Evolutionary conservation across 2,113 vertebrate species (phyloP), one percentile per base, ranked within the genome.

Genomic region (Vimba vimba): DNA sequence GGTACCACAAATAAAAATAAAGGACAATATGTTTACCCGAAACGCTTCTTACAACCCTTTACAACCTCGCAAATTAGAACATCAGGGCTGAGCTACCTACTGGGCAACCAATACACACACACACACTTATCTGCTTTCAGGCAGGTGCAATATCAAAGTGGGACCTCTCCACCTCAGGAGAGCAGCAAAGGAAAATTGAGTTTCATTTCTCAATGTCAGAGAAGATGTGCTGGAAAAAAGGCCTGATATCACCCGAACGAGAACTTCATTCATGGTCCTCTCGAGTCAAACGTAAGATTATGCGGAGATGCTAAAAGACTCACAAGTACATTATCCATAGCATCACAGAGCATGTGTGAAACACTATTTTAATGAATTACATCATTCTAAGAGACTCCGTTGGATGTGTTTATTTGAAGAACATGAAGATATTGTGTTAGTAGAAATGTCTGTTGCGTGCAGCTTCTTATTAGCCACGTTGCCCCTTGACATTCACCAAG

Each of bases 341-440:
- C 64, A 60, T 57, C 52, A 82, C 8, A 52, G 11, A 59, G 43
- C n/a, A 82, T 50, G 43, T 71, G 64, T n/a, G 12, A n/a, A 64
- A 30, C 21, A 23, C 73, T 73, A 62, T 84, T 84, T 74, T 77
- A 73, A 47, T 9, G 23, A n/a, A 81, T 82, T 52, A 64, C 82
- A 50, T 74, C 62, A 60, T 78, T 25, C 73, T 87, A 8, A 50
- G 47, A 81, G 80, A 86, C 77, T 62, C 73, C 84, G n/a, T 55
- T 81, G 39, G 69, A 87, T 52, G 36, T 39, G 71, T 66, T 47
- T 71, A 55, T 75, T 81, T 86, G 33, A 64, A 36, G 74, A 81
- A 68, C 25, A 85, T 88, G 87, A 90, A 84, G 88, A 87, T 89
- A 90, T 21, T 23, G 59, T 45, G 74, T 36, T 45, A 55, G 52